A percentile compares a stretch with the other conserved stretches of the same genome.
These are phyloP conservation scores for Chrysolina oricalcia DNA, from an alignment of 2,888 invertebrate species.

Conservation along the genomic window DNA sequence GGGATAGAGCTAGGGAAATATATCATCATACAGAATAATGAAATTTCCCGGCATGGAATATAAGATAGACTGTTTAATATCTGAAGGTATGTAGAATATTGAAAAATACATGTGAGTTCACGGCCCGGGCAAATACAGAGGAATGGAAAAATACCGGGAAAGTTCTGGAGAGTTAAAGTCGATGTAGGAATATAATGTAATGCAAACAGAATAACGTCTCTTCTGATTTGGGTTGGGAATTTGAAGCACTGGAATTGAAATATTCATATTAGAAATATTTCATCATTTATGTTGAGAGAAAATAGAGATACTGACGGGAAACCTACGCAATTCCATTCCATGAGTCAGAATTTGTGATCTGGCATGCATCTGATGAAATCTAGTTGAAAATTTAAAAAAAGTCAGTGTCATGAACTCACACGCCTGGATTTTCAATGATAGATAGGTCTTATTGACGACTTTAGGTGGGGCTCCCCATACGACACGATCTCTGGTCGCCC, in stretches of 20 bases:
- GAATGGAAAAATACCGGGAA: slow-evolving; percentile 65
- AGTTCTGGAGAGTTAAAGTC: slow-evolving; percentile 57
- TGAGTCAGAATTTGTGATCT: too few relatives aligned
- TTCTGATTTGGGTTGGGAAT: slow-evolving; percentile 60
- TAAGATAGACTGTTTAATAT: slow-evolving; percentile 70
- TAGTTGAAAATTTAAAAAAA: too few relatives aligned
- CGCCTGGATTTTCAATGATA: too few relatives aligned
- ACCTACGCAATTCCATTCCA: too few relatives aligned
- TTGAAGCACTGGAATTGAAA: neutral
- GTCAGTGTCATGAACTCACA: too few relatives aligned
- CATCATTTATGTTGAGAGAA: neutral
- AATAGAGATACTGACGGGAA: too few relatives aligned
- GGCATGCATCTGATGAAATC: too few relatives aligned
- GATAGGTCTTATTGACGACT: too few relatives aligned
- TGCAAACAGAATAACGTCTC: slow-evolving; percentile 66
- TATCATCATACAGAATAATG: slow-evolving; percentile 70
- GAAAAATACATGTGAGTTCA: slow-evolving; percentile 67
- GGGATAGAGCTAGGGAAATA: slow-evolving; percentile 64
- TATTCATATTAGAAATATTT: neutral
- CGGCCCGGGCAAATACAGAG: slow-evolving; percentile 54
- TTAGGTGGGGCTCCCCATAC: too few relatives aligned
- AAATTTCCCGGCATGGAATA: slow-evolving; percentile 69
- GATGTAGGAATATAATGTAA: slow-evolving; percentile 62
- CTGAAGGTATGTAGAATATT: slow-evolving; percentile 69
- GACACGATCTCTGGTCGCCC: too few relatives aligned